Percentiles rank a stretch among this genome's conserved stretches.
These are phyloP conservation scores for Tolmerus cingulatus DNA, from an alignment of 2,888 invertebrate species.

Conservation along the genomic window DNA sequence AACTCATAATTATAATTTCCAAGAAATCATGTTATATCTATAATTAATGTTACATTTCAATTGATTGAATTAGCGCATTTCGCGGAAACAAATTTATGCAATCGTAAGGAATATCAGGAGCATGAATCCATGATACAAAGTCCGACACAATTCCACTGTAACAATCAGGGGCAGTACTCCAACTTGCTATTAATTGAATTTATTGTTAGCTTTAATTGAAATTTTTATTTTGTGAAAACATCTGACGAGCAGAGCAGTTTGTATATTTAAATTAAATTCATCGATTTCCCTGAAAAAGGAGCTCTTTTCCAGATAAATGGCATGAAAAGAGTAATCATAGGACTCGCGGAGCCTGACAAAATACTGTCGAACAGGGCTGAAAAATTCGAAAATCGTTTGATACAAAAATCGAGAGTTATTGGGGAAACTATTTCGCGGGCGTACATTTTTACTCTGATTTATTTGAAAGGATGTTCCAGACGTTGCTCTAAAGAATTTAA, in stretches of 20 bases:
- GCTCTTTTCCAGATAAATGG: not conserved
- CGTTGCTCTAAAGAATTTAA: slow-evolving; percentile 22
- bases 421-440: not conserved
- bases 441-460: not conserved
- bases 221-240: not conserved
- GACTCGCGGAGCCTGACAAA: not conserved
- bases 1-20: not conserved
- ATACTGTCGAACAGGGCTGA: not conserved
- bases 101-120: not conserved
- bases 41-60: not conserved
- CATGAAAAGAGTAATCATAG: not conserved
- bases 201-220: not conserved
- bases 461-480: not conserved
- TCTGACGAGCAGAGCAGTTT: not conserved
- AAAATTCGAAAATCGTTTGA: not conserved
- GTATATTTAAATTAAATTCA: not conserved
- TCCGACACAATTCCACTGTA: not conserved
- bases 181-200: not conserved
- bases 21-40: not conserved
- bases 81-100: not conserved
- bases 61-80: not conserved
- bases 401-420: not conserved
- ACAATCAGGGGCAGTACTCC: not conserved
- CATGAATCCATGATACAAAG: not conserved
- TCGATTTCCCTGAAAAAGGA: not conserved